phyloP scores from a whole-genome alignment of 2,113 vertebrate species.

The Pseudopodoces humilis region DNA sequence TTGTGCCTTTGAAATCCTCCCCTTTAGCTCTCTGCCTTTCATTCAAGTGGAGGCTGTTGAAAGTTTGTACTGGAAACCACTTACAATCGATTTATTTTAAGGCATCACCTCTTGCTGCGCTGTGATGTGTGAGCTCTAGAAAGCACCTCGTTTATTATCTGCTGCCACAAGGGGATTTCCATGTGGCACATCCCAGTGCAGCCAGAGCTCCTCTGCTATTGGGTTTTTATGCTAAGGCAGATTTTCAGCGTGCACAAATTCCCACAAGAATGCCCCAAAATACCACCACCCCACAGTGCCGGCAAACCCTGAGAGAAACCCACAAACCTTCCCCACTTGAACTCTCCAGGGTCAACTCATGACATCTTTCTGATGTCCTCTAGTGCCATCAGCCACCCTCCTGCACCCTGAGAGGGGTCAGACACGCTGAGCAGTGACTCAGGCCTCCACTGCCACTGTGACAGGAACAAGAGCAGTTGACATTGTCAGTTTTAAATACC shows the following conservation, averaged over 20 bases:
- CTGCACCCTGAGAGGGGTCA: accelerated
- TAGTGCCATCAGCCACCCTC: not conserved
- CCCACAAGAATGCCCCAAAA: not conserved
- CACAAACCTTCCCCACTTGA: not conserved
- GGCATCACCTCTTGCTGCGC: constrained; percentile 35
- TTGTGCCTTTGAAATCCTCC: not conserved
- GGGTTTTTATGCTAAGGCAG: not conserved
- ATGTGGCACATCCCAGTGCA: accelerated
- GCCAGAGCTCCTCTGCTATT: not conserved
- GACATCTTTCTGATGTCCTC: not conserved
- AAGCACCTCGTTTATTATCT: constrained; percentile 21
- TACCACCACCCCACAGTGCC: accelerated
- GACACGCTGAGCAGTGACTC: not conserved
- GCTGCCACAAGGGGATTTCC: not conserved
- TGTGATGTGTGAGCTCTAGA: constrained; percentile 19
- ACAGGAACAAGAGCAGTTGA: not conserved
- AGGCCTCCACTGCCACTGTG: not conserved
- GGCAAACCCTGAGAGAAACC: not conserved
- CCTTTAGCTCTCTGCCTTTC: not conserved
- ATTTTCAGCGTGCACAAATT: not conserved
- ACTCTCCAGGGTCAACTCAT: accelerated
- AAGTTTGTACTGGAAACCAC: constrained; percentile 31
- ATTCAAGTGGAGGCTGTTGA: not conserved
- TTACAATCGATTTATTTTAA: constrained; percentile 42
- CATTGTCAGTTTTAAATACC: not conserved